Conservation (phyloP, 2,888 invertebrate genomes). For the Corythucha ciliata region DNA sequence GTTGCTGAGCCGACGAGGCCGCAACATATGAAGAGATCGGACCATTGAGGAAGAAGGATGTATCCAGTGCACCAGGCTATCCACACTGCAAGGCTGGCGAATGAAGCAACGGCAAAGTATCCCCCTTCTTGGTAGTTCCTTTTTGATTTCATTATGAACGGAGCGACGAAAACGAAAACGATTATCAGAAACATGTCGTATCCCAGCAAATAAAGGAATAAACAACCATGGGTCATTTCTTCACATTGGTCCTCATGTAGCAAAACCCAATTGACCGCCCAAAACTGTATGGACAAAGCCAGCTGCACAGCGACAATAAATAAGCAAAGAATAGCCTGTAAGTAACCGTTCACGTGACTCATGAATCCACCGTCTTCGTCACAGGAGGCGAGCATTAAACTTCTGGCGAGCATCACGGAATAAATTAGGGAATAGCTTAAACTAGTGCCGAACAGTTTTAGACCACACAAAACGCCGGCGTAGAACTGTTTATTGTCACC, state of each 20-base stretch:
- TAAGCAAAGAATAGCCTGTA: slow-evolving; percentile 54
- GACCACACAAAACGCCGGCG: slow-evolving; percentile 44
- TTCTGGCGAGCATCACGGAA: slow-evolving; percentile 54
- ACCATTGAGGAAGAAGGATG: slow-evolving; percentile 40
- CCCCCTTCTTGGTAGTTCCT: slow-evolving; percentile 59
- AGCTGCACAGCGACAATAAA: slow-evolving; percentile 55
- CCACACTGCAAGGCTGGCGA: slow-evolving; percentile 51
- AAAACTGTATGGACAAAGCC: slow-evolving; percentile 40
- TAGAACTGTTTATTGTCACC: slow-evolving; percentile 33
- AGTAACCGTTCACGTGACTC: slow-evolving; percentile 59
- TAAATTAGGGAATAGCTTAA: slow-evolving; percentile 54
- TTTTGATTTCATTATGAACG: slow-evolving; percentile 53
- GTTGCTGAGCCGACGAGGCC: slow-evolving; percentile 55
- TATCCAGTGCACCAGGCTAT: slow-evolving; percentile 50
- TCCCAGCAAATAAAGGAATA: slow-evolving; percentile 47
- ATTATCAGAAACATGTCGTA: slow-evolving; percentile 55
- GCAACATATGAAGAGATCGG: slow-evolving; percentile 50
- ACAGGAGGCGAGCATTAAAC: slow-evolving; percentile 56
- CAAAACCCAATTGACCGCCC: slow-evolving; percentile 42
- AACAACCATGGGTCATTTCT: slow-evolving; percentile 45
- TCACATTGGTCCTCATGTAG: slow-evolving; percentile 45
- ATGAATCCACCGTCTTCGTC: slow-evolving; percentile 55
- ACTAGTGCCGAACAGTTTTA: slow-evolving; percentile 50
- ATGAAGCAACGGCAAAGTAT: slow-evolving; percentile 45
- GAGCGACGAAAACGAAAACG: slow-evolving; percentile 49